phyloP scores from a whole-genome alignment of 2,888 invertebrate species.

The Morinoia aosen region DNA sequence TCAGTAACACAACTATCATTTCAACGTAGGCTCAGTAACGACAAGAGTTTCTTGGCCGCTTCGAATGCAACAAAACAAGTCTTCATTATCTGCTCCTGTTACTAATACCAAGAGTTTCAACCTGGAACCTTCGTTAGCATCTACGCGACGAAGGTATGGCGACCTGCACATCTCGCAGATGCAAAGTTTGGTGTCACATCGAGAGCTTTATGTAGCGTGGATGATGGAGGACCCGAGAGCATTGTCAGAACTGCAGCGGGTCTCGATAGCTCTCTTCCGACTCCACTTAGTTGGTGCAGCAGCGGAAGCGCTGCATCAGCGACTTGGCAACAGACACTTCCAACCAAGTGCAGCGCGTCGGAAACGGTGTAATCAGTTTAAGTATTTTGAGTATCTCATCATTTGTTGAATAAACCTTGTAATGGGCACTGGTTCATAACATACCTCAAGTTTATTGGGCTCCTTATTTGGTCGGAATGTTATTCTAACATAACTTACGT shows the following conservation, averaged over 20 bases:
- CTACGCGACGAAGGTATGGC: neutral
- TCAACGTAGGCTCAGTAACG: neutral
- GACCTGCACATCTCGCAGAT: neutral
- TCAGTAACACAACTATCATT: neutral
- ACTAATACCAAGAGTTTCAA: neutral
- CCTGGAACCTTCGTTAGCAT: neutral
- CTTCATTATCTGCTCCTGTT: neutral
- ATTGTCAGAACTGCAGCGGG: constrained; percentile 23
- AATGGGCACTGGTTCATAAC: neutral
- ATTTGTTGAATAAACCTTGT: neutral
- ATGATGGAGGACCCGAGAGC: constrained; percentile 6
- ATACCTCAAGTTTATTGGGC: neutral
- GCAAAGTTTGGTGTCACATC: constrained; percentile 20
- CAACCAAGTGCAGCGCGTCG: neutral
- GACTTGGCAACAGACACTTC: constrained; percentile 25
- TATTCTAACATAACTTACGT: neutral
- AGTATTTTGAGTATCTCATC: neutral
- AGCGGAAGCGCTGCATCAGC: neutral
- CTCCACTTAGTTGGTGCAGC: neutral
- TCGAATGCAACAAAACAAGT: neutral
- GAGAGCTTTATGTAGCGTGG: constrained; percentile 25
- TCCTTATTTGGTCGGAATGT: neutral
- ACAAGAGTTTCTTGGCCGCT: neutral
- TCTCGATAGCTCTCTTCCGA: constrained; percentile 34
- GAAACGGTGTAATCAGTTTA: neutral